Evolutionary conservation across 2,113 vertebrate species (phyloP).

Genomic region (Oceanites oceanicus): DNA sequence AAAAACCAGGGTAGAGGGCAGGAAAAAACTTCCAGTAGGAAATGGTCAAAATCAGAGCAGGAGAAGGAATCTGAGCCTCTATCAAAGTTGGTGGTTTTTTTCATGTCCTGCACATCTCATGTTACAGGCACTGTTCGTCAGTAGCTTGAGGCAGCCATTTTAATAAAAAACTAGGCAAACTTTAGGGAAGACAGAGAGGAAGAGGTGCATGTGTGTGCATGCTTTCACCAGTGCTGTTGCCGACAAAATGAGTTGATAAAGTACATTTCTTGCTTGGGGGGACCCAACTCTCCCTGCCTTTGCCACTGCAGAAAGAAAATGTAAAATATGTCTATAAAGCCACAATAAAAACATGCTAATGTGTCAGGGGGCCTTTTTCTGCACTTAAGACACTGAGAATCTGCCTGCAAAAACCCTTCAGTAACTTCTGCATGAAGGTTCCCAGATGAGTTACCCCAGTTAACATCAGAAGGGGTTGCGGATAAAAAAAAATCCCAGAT

Average conservation of each 20-base stretch:
- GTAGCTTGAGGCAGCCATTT: slow-evolving; percentile 19
- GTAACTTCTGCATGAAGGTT: neutral
- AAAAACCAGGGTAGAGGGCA: neutral
- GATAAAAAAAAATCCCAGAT: neutral
- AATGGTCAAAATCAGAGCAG: neutral
- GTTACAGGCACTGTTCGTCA: neutral
- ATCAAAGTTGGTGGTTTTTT: neutral
- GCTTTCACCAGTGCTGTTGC: neutral
- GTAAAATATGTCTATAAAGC: neutral
- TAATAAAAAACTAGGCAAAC: neutral
- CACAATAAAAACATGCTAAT: slow-evolving; percentile 59
- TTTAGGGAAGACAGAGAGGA: neutral
- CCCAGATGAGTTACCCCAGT: neutral
- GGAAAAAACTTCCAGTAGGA: neutral
- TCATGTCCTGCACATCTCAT: neutral
- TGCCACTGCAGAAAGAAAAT: neutral
- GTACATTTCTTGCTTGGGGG: slow-evolving; percentile 10
- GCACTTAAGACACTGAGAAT: neutral
- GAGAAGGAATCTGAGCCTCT: neutral
- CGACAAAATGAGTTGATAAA: neutral
- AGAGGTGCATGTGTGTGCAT: neutral
- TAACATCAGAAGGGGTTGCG: neutral
- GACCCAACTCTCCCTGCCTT: neutral
- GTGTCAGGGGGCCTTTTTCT: neutral
- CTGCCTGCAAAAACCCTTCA: neutral